Conservation (phyloP, 2,888 invertebrate species). For the Serrognathus titanus region DNA sequence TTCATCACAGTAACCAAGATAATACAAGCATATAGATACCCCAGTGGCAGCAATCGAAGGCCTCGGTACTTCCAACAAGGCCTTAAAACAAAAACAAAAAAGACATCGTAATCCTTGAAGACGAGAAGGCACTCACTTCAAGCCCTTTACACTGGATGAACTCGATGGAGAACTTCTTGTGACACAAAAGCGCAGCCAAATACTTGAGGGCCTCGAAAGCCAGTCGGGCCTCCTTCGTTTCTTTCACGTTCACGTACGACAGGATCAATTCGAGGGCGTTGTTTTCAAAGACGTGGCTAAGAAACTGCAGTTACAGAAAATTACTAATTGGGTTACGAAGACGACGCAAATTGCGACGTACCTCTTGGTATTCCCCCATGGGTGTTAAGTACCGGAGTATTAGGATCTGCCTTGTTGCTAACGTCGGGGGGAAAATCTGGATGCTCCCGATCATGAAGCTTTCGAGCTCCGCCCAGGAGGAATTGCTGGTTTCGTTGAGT, state of each 20-base stretch:
- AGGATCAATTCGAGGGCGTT: constrained; percentile 87
- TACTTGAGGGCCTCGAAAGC: constrained; percentile 97
- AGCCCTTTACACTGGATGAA: constrained; percentile 88
- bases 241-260: constrained; percentile 83
- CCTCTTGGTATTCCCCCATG: constrained; percentile 97
- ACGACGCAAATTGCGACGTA: constrained; percentile 32
- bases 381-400: constrained; percentile 93
- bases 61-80: constrained; percentile 82
- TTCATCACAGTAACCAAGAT: constrained; percentile 94
- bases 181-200: constrained; percentile 89
- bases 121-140: constrained; percentile 52
- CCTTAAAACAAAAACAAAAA: constrained; percentile 49
- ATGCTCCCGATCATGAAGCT: constrained; percentile 85
- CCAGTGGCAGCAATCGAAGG: constrained; percentile 96
- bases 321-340: not conserved
- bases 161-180: constrained; percentile 97
- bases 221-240: constrained; percentile 84
- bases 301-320: constrained; percentile 57
- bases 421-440: constrained; percentile 84
- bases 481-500: constrained; percentile 67
- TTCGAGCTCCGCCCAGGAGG: constrained; percentile 89
- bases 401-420: constrained; percentile 86
- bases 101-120: too few relatives aligned
- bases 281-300: constrained; percentile 90
- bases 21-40: constrained; percentile 93